phyloP scores from a whole-genome alignment of 1,140 invertebrate genomes.

The Globodera rostochiensis region DNA sequence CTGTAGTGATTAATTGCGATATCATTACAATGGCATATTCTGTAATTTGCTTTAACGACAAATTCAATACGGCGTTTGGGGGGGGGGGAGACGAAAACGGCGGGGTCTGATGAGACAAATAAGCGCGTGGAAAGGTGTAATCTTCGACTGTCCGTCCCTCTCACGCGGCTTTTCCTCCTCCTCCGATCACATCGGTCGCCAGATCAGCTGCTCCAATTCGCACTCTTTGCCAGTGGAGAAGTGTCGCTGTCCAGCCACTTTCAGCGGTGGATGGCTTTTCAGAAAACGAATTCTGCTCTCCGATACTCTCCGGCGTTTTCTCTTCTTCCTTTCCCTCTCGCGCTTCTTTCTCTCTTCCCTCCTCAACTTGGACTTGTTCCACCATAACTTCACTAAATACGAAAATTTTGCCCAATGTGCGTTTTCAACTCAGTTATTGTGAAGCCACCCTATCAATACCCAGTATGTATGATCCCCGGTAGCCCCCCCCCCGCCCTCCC shows the following conservation, averaged over 20 bases:
- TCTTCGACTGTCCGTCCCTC: neutral
- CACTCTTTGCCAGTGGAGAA: neutral
- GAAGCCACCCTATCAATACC: too few relatives aligned
- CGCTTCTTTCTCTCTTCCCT: neutral
- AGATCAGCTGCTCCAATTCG: conserved; percentile 20
- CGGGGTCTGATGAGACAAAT: too few relatives aligned
- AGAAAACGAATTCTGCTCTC: neutral
- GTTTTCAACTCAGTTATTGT: too few relatives aligned
- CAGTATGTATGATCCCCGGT: too few relatives aligned
- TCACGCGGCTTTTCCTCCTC: neutral
- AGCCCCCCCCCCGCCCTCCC: too few relatives aligned
- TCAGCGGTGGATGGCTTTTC: neutral
- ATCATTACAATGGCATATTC: neutral
- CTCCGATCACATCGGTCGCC: conserved; percentile 4
- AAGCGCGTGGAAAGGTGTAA: too few relatives aligned
- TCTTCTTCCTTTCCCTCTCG: neutral
- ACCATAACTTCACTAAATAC: neutral
- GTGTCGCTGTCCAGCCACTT: neutral
- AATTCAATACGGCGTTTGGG: neutral
- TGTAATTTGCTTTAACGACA: neutral
- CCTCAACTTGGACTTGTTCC: neutral
- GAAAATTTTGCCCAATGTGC: neutral
- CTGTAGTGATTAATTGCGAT: conserved; percentile 1
- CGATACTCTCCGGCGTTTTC: neutral
- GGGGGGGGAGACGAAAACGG: too few relatives aligned